phyloP scores from a whole-genome alignment of 2,797 vertebrate species.

The Xenops minutus region DNA sequence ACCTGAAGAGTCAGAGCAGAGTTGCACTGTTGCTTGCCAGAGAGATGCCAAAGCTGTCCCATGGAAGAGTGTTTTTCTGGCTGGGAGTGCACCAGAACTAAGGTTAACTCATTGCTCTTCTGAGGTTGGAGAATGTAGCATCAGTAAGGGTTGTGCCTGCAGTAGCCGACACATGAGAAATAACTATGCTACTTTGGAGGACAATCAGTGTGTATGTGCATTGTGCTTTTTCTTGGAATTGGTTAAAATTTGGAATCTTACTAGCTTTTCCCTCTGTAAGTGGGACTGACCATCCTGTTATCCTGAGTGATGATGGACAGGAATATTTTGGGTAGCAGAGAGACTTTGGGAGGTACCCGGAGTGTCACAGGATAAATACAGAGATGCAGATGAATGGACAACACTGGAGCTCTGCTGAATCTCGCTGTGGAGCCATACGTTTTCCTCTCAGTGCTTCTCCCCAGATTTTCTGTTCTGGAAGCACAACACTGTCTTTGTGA shows the following conservation, averaged over 20 bases:
- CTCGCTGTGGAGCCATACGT: accelerated
- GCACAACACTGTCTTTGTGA: background rate
- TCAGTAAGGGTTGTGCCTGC: background rate
- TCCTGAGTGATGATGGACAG: background rate
- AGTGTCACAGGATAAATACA: background rate
- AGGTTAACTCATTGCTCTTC: background rate
- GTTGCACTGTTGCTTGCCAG: background rate
- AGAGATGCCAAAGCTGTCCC: background rate
- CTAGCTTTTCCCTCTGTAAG: background rate
- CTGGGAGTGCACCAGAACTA: background rate
- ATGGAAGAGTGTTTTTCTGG: background rate
- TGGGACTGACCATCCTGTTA: background rate
- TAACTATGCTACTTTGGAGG: background rate
- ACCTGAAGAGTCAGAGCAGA: background rate
- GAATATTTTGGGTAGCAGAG: background rate
- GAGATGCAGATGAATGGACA: background rate
- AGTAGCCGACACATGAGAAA: background rate
- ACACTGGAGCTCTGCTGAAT: background rate
- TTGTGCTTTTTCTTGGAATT: background rate
- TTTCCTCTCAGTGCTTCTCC: background rate
- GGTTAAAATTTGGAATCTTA: background rate
- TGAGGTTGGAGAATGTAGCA: background rate
- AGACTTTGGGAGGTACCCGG: background rate
- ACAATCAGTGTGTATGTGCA: background rate
- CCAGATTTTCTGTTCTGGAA: background rate